phyloP scores from a whole-genome alignment of 2,797 vertebrate species.

The Sphenopsis melanotis region DNA sequence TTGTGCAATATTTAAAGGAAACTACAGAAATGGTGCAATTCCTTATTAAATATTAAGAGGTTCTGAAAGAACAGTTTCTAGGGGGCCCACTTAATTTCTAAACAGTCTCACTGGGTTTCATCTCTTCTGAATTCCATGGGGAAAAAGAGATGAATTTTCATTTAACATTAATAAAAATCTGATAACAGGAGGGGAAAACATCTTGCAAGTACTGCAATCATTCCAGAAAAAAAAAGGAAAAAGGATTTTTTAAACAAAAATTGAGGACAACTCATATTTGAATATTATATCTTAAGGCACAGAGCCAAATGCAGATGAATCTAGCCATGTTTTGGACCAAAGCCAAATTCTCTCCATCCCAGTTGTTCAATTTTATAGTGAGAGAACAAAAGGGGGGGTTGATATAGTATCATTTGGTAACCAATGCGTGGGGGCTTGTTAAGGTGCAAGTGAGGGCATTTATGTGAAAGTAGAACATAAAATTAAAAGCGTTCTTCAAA shows the following conservation, averaged over 20 bases:
- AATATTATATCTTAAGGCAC: conserved; percentile 78
- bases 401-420: conserved; percentile 56
- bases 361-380: conserved; percentile 73
- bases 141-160: neutral
- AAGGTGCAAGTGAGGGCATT: conserved; percentile 61
- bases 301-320: conserved; percentile 71
- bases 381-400: conserved; percentile 60
- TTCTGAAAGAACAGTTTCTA: neutral
- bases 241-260: conserved; percentile 74
- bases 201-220: neutral
- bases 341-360: conserved; percentile 69
- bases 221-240: neutral
- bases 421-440: conserved; percentile 70
- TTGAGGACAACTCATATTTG: conserved; percentile 74
- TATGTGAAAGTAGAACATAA: conserved; percentile 43
- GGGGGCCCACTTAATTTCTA: neutral
- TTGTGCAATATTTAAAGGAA: neutral
- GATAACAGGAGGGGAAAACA: neutral
- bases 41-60: neutral
- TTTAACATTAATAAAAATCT: neutral
- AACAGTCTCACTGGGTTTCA: conserved; percentile 9
- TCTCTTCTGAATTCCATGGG: neutral
- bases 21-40: neutral
- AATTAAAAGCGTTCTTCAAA: conserved; percentile 51
- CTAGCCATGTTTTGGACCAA: conserved; percentile 67